Conservation (phyloP, 2,888 invertebrate genomes). For the Scaptomyza flava region DNA sequence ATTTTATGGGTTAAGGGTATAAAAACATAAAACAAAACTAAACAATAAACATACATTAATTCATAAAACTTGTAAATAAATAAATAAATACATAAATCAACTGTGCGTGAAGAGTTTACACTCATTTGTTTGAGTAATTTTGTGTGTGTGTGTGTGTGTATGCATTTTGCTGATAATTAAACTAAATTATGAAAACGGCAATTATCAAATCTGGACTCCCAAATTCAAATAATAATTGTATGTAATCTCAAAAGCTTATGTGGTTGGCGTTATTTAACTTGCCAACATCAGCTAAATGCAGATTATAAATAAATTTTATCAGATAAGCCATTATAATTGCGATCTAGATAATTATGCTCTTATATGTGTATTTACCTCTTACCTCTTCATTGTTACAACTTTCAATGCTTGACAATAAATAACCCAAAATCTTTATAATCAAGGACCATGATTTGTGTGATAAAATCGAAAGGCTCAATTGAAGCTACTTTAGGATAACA, state of each 20-base stretch:
- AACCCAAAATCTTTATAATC: too few species aligned
- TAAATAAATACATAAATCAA: slow-evolving; percentile 37
- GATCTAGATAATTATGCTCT: neutral
- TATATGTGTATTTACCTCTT: neutral
- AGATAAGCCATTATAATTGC: neutral
- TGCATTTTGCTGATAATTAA: slow-evolving; percentile 22
- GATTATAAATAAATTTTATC: neutral
- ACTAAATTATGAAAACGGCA: slow-evolving; percentile 18
- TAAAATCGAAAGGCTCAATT: too few species aligned
- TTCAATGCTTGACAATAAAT: too few species aligned
- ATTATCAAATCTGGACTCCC: slow-evolving; percentile 2
- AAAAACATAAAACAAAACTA: slow-evolving; percentile 2
- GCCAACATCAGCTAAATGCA: neutral
- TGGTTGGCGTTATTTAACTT: slow-evolving; percentile 10
- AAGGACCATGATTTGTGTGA: too few species aligned
- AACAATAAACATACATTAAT: slow-evolving; percentile 27
- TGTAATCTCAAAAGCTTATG: slow-evolving; percentile 6
- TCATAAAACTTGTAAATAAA: slow-evolving; percentile 34
- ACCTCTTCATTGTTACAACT: neutral
- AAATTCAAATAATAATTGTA: slow-evolving; percentile 27
- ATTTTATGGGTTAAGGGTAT: too few species aligned
- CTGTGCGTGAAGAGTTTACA: slow-evolving; percentile 40
- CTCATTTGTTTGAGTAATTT: neutral
- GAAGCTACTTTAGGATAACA: too few species aligned
- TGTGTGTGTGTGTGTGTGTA: slow-evolving; percentile 3